Conservation (phyloP, 2,113 vertebrate genomes). For the Ardeotis arabs region DNA sequence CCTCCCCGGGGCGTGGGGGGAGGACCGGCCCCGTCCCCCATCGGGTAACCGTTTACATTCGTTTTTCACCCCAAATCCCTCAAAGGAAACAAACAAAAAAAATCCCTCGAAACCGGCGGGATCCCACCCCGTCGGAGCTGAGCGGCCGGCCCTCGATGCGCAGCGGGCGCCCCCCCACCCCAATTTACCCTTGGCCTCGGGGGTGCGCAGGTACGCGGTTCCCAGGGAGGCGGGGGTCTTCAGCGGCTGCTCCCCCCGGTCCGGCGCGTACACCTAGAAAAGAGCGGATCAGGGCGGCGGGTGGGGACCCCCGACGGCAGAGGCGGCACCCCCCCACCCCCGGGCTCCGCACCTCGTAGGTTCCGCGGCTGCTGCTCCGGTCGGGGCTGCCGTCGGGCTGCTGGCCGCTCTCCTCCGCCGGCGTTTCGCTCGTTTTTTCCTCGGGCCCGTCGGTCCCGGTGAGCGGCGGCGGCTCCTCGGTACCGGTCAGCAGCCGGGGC, state of each 20-base stretch:
- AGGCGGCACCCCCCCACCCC: background rate
- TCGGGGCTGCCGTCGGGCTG: conserved; percentile 75
- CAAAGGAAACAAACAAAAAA: background rate
- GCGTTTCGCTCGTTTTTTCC: conserved; percentile 70
- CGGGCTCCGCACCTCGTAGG: conserved; percentile 68
- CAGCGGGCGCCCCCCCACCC: background rate
- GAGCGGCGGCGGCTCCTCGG: conserved; percentile 63
- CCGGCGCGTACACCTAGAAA: conserved; percentile 84
- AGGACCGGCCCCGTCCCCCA: accelerated
- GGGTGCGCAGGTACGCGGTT: conserved; percentile 77
- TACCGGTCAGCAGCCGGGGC: conserved; percentile 50
- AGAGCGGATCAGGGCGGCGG: conserved; percentile 3
- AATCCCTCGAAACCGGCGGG: too few relatives aligned
- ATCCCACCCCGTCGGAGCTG: too few relatives aligned
- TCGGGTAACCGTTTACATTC: background rate
- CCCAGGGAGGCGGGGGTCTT: conserved; percentile 66
- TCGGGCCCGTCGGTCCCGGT: conserved; percentile 56
- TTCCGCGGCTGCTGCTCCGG: conserved; percentile 61
- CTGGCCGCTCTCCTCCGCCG: conserved; percentile 34
- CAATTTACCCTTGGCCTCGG: conserved; percentile 83
- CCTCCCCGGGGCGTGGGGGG: background rate
- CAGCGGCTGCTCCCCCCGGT: conserved; percentile 79
- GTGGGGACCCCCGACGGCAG: background rate
- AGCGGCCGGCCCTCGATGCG: background rate
- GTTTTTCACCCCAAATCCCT: background rate